Evolutionary conservation across 1,140 invertebrate genomes (phyloP).

Genomic region (Bombus ignitus): DNA sequence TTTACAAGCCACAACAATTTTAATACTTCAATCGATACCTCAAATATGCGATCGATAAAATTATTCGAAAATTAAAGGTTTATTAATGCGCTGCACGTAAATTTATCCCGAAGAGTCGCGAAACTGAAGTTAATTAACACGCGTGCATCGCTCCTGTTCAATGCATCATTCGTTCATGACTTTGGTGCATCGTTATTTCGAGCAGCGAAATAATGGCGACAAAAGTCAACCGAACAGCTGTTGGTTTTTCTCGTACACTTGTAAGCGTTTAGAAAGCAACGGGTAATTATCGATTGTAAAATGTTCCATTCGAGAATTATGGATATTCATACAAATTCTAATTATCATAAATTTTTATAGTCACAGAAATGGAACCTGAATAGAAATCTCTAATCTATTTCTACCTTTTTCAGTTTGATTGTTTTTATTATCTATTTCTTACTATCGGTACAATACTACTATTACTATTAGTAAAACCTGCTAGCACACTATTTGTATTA

Average conservation of each 20-base stretch:
- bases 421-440: no score
- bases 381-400: no score
- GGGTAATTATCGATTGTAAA: not conserved
- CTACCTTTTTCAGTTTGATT: no score
- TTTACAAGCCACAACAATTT: not conserved
- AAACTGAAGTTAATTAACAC: slow-evolving; percentile 48
- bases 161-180: slow-evolving; percentile 48
- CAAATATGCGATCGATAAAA: not conserved
- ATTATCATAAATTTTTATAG: no score
- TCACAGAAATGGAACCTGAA: no score
- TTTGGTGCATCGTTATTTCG: slow-evolving; percentile 39
- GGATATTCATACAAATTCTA: no score
- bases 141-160: slow-evolving; percentile 21
- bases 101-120: slow-evolving; percentile 49
- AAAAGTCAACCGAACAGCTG: slow-evolving; percentile 2
- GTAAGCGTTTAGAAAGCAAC: not conserved
- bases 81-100: slow-evolving; percentile 11
- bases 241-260: not conserved
- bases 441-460: no score
- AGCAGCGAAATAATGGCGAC: slow-evolving; percentile 24
- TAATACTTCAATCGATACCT: not conserved
- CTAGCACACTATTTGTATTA: no score
- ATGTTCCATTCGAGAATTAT: no score
- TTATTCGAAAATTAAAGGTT: not conserved
- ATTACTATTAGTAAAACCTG: no score